Conservation (phyloP, 2,888 invertebrate species). For the Fissipunctia ypsillon region DNA sequence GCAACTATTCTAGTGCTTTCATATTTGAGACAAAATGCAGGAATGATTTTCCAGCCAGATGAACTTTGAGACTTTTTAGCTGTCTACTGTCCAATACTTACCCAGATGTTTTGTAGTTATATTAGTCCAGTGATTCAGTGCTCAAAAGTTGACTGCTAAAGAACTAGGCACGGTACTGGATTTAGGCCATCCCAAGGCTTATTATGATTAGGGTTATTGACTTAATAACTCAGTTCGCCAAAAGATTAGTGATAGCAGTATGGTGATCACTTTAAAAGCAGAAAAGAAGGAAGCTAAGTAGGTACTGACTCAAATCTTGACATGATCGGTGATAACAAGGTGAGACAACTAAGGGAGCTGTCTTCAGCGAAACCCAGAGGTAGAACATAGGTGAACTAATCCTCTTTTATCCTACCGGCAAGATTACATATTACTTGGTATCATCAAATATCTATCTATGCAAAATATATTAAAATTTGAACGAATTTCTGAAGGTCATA, state of each 20-base stretch:
- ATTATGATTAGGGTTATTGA: not conserved
- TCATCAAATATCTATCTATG: not conserved
- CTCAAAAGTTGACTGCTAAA: not conserved
- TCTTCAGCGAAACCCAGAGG: not conserved
- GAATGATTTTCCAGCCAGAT: slow-evolving; percentile 1
- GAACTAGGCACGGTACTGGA: not conserved
- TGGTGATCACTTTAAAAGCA: not conserved
- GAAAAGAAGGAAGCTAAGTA: too few species aligned
- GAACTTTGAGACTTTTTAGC: not conserved
- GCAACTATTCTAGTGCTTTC: slow-evolving; percentile 37
- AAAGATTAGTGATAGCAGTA: not conserved
- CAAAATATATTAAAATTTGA: slow-evolving; percentile 2
- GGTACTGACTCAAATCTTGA: not conserved
- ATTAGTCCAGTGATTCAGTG: not conserved
- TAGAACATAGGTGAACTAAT: not conserved
- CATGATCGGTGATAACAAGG: not conserved
- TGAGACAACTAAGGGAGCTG: too few species aligned
- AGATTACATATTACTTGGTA: not conserved
- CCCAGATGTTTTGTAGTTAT: not conserved
- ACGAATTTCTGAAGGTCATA: slow-evolving; percentile 39
- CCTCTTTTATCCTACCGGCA: not conserved
- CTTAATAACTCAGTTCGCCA: not conserved
- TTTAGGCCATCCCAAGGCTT: not conserved
- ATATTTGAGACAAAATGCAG: slow-evolving; percentile 35
- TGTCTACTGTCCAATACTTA: not conserved